These are phyloP conservation scores for Myocastor coypus DNA, from an alignment of 2,113 vertebrate species.

Conservation along the genomic window DNA sequence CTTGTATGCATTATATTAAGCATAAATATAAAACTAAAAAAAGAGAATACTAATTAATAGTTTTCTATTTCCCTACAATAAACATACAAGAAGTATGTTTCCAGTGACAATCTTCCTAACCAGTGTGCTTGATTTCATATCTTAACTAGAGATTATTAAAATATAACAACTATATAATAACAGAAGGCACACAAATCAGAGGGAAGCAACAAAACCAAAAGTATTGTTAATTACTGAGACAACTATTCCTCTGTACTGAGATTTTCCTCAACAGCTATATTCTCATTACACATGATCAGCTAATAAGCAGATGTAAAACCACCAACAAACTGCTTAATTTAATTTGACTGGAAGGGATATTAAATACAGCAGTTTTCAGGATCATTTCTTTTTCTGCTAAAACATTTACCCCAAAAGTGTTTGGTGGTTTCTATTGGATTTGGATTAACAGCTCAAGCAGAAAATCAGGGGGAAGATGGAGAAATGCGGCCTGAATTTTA, in stretches of 20 bases:
- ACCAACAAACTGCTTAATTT: slow-evolving; percentile 76
- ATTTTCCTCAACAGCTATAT: slow-evolving; percentile 24
- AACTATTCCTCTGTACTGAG: background rate
- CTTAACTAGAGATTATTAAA: background rate
- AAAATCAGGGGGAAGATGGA: slow-evolving; percentile 59
- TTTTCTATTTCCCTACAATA: background rate
- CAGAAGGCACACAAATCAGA: slow-evolving; percentile 42
- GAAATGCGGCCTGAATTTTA: slow-evolving; percentile 80
- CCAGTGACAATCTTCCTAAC: slow-evolving; percentile 41
- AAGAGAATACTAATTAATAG: background rate
- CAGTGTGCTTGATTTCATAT: background rate
- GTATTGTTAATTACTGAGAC: slow-evolving; percentile 53
- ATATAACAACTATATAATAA: slow-evolving; percentile 37
- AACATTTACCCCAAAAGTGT: slow-evolving; percentile 76
- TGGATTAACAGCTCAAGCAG: slow-evolving; percentile 69
- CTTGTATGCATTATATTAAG: background rate
- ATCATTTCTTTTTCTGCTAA: slow-evolving; percentile 71
- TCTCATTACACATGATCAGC: slow-evolving; percentile 69
- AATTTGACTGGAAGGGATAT: slow-evolving; percentile 76
- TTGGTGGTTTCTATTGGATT: slow-evolving; percentile 74
- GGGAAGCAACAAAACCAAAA: slow-evolving; percentile 48
- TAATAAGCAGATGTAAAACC: slow-evolving; percentile 75
- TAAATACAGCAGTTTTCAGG: slow-evolving; percentile 73
- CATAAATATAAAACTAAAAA: slow-evolving; percentile 5
- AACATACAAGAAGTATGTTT: background rate